Conservation (phyloP, 2,113 vertebrate species). For the Pteropus alecto region DNA sequence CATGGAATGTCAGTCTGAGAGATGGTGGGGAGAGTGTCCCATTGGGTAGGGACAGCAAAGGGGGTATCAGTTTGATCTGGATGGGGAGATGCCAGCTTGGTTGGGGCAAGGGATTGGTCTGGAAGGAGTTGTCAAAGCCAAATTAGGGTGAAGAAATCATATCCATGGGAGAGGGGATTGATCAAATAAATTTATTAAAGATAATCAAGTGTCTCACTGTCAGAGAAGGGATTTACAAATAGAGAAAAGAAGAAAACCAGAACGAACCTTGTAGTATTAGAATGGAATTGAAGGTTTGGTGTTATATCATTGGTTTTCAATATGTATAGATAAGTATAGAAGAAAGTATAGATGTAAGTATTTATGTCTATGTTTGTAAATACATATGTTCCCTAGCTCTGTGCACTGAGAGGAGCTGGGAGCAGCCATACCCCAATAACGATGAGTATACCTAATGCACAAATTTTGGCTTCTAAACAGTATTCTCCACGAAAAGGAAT, state of each 20-base stretch:
- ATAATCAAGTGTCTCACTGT: background rate
- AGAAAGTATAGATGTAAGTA: background rate
- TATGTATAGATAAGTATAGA: background rate
- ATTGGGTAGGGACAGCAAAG: background rate
- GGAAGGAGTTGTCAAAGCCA: background rate
- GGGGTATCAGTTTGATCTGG: background rate
- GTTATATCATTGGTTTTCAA: background rate
- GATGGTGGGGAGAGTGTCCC: background rate
- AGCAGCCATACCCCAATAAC: background rate
- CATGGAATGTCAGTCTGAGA: background rate
- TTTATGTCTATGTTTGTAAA: background rate
- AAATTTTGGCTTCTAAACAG: background rate
- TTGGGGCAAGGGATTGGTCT: background rate
- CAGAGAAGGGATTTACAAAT: background rate
- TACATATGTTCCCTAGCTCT: background rate
- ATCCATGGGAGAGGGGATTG: background rate
- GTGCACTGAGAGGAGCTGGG: background rate
- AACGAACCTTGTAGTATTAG: background rate
- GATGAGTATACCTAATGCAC: background rate
- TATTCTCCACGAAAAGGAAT: background rate
- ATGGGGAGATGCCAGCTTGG: background rate
- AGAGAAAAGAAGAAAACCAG: background rate
- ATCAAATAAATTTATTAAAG: background rate
- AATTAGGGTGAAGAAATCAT: background rate
- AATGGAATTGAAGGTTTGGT: background rate